Conservation (phyloP, 2,797 vertebrate species). For the Protonibea diacanthus region DNA sequence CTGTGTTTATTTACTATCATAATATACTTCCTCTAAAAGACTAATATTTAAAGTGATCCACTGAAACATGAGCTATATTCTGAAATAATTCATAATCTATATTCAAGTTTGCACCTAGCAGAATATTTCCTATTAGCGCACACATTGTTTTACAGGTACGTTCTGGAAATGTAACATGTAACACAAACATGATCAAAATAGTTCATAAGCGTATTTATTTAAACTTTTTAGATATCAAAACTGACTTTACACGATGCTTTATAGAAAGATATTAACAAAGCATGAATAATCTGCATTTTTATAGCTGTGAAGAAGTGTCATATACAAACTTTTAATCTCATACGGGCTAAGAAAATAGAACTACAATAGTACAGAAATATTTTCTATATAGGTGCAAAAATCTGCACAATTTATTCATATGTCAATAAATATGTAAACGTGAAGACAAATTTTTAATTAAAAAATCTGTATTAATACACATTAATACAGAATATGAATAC, state of each 20-base stretch:
- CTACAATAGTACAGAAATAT: slow-evolving; percentile 15
- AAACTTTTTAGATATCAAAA: slow-evolving; percentile 3
- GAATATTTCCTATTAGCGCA: background rate
- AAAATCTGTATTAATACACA: background rate
- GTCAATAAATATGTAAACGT: slow-evolving; percentile 21
- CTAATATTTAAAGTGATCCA: no score
- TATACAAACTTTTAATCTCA: slow-evolving; percentile 23
- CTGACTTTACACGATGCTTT: background rate
- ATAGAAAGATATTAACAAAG: slow-evolving; percentile 2
- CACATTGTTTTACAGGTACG: background rate
- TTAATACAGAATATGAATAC: no score
- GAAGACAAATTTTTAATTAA: background rate
- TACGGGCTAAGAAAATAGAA: slow-evolving; percentile 26
- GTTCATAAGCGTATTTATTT: slow-evolving; percentile 9
- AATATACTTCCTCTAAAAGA: no score
- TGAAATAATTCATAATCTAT: background rate
- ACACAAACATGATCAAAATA: background rate
- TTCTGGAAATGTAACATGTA: background rate
- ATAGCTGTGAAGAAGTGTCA: background rate
- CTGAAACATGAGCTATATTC: background rate
- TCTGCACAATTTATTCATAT: background rate
- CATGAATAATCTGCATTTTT: slow-evolving; percentile 1
- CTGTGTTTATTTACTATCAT: background rate
- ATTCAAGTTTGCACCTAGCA: background rate
- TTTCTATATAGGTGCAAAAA: slow-evolving; percentile 7